phyloP scores from a whole-genome alignment of 2,888 invertebrate genomes.

The Bursaphelenchus okinawaensis region DNA sequence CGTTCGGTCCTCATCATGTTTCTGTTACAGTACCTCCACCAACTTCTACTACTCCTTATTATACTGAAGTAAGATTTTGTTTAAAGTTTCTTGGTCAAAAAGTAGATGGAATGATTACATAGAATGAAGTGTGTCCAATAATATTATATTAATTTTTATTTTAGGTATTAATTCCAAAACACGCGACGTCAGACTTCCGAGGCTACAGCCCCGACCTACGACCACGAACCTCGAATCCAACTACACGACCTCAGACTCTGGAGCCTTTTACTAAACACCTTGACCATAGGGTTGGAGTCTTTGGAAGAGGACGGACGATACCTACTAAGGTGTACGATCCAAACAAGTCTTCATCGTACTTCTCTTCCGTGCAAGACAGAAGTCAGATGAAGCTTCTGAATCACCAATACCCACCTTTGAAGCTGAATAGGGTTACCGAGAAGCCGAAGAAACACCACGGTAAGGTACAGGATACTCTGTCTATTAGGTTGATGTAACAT shows the following conservation, averaged over 20 bases:
- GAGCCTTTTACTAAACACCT: background rate
- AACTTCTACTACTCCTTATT: background rate
- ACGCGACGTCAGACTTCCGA: background rate
- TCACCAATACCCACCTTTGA: too few relatives aligned
- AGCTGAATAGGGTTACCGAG: too few relatives aligned
- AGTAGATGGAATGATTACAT: too few relatives aligned
- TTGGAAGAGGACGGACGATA: conserved; percentile 16
- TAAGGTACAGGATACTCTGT: too few relatives aligned
- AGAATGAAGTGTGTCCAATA: too few relatives aligned
- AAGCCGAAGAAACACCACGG: too few relatives aligned
- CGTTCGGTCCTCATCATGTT: background rate
- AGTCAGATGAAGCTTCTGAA: conserved; percentile 1
- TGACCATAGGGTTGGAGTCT: background rate
- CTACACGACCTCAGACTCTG: background rate
- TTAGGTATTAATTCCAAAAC: background rate
- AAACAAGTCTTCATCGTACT: conserved; percentile 9
- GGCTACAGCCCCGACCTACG: background rate
- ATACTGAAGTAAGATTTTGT: background rate
- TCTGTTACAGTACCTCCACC: background rate
- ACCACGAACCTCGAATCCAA: background rate
- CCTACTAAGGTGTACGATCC: conserved; percentile 22
- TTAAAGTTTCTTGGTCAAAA: too few relatives aligned
- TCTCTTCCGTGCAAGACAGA: background rate
- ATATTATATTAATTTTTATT: background rate
- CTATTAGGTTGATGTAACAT: too few relatives aligned